phyloP scores from a whole-genome alignment of 1,140 invertebrate genomes.

The Hypsibius dujardini region DNA sequence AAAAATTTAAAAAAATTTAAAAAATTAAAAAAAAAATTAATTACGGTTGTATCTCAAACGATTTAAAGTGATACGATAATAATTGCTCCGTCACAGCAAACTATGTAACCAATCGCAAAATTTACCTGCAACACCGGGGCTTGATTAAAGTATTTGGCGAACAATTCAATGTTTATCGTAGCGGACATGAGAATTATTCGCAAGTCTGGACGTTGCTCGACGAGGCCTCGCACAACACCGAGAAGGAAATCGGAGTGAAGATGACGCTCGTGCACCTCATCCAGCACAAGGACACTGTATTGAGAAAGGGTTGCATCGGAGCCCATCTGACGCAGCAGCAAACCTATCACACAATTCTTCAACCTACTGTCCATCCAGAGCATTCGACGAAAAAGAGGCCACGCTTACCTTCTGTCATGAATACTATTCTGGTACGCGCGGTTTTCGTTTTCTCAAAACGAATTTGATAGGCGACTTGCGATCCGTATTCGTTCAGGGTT shows the following conservation, averaged over 20 bases:
- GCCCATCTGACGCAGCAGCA: slow-evolving; percentile 64
- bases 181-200: slow-evolving; percentile 96
- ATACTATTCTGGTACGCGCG: slow-evolving; percentile 69
- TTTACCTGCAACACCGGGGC: slow-evolving; percentile 57
- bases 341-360: slow-evolving; percentile 32
- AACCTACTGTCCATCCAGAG: no score
- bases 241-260: slow-evolving; percentile 84
- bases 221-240: slow-evolving; percentile 71
- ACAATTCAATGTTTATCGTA: slow-evolving; percentile 87
- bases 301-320: slow-evolving; percentile 39
- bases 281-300: slow-evolving; percentile 73
- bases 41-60: neutral
- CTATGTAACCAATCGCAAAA: neutral
- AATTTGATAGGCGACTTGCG: slow-evolving; percentile 82
- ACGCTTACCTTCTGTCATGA: slow-evolving; percentile 70
- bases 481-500: slow-evolving; percentile 67
- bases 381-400: neutral
- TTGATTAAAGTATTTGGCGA: slow-evolving; percentile 67
- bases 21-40: no score
- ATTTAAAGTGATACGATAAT: slow-evolving; percentile 12
- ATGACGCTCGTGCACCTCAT: slow-evolving; percentile 90
- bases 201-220: slow-evolving; percentile 56
- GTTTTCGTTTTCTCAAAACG: slow-evolving; percentile 86
- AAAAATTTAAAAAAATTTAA: no score
- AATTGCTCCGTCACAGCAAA: slow-evolving; percentile 16